Base-by-base conservation (phyloP, 2,797 vertebrate genomes). In the Coendou prehensilis region DNA sequence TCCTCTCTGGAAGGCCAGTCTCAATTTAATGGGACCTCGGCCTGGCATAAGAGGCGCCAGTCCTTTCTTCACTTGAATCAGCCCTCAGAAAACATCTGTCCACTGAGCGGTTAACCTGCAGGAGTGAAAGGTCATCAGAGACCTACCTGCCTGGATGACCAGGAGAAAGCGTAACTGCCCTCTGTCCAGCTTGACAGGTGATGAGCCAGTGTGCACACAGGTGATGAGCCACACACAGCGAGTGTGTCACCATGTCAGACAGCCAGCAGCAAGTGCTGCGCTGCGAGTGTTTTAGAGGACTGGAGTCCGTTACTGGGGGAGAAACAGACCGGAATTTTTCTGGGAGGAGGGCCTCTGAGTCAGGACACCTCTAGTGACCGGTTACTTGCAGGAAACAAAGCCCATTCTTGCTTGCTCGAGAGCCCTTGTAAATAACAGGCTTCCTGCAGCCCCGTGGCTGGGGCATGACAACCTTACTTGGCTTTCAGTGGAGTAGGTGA, bases 321-420 rank as follows among this genome's bases (percentile, higher is more conserved):
- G 88, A 54, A 94, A 73, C 41, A 9, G 82, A 54, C 18, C 2
- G 37, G 15, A 6, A 28, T 88, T 9, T 89, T 89, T 61, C 52
- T 75, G 67, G 75, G 69, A 84, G 69, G 85, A 88, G 80, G 23
- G 41, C 37, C 13, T 90, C 1, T n/a, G 64, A 41, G 41, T 47
- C 28, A 52, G 41, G 14, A 30, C 56, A 15, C 45, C 22, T 64
- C 84, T 81, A 61, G 52, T 47, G 41, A 83, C 50, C 63, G 33
- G 33, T 37, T 22, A 84, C 73, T 67, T 17, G 45, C 28, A 94
- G 73, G 88, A 87, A 94, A 73, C 80, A 64, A 86, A 94, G 87
- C 47, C 57, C 78, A n/a, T 87, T 80, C 47, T 76, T 50, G 37
- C 50, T 92, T 88, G 85, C 33, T 75, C 11, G 5, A 86, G 52